Base-by-base conservation (phyloP, 2,113 vertebrate species). In the mouse (Mus musculus) region DNA sequence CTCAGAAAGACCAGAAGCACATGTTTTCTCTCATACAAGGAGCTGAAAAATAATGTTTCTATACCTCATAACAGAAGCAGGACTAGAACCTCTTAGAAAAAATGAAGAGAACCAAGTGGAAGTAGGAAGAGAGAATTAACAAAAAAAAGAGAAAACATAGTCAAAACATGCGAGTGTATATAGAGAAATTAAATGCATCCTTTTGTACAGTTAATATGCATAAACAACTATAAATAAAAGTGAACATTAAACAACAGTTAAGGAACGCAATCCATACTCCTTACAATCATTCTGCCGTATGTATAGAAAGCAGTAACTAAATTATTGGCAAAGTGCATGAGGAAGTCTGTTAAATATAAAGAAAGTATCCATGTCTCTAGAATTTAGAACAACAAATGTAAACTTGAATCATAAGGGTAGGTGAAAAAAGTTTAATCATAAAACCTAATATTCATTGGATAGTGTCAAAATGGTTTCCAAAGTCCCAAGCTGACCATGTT, bases 401-500 rank as follows among this genome's bases (percentile, higher is more conserved):
- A 89, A 16, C 26, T 56, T 75, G 39, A 77, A 73, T 93, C 26
- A 16, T 61, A 61, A 86, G 52, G 84, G 49, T 42, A 59, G 16
- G 56, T 46, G 9, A 75, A 89, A 69, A 92, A 85, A 65, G 22
- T 54, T 75, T n/a, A 96, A 90, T 82, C 24, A 56, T 59, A 90
- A 36, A 89, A 84, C 71, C 2, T 33, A 72, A 17, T 63, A 59
- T 52, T 78, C 49, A 39, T 17, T 20, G 24, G 4, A 28, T 77
- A 28, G 4, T 77, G 17, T 91, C 30, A 63, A 46, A 89, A 90
- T 80, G 42, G 10, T 30, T 10, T 75, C 73, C 39, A n/a, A 92
- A 71, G 10, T 78, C 72, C 7, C 77, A 92, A 39, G n/a, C 17
- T 65, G 39, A 93, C 71, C 72, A 36, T 28, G 0, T 72, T 61